Conservation (phyloP, 1,140 invertebrate genomes). For the Bombus haemorrhoidalis region DNA sequence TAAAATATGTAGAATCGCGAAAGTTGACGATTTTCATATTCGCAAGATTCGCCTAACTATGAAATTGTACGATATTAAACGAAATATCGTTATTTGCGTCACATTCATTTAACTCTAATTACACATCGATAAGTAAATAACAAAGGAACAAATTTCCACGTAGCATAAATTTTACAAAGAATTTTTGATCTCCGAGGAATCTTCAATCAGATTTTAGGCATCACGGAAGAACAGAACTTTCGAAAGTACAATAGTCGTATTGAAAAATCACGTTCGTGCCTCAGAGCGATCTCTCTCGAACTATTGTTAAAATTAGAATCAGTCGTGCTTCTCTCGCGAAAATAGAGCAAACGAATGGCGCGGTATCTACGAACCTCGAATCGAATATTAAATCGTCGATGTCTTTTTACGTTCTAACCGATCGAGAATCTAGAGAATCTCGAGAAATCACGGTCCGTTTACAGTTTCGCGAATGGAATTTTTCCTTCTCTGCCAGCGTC, state of each 20-base stretch:
- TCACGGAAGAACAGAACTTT: neutral
- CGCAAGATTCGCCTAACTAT: neutral
- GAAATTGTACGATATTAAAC: neutral
- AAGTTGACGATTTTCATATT: neutral
- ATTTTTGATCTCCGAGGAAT: neutral
- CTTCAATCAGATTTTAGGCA: neutral
- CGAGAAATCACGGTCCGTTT: neutral
- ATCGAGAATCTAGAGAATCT: neutral
- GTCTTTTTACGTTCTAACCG: neutral
- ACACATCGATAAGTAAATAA: neutral
- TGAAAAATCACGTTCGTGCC: neutral
- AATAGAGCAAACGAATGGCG: conserved; percentile 74
- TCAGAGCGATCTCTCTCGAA: conserved; percentile 61
- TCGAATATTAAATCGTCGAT: conserved; percentile 10
- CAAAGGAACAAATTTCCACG: neutral
- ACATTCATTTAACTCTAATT: neutral
- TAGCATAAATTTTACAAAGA: neutral
- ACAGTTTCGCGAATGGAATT: neutral
- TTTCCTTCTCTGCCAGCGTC: neutral
- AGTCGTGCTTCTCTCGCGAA: conserved; percentile 76
- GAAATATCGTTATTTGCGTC: neutral
- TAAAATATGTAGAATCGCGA: neutral
- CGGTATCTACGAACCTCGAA: neutral
- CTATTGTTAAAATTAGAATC: conserved; percentile 79
- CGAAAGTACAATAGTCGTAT: neutral